Conservation (phyloP, 2,113 vertebrate species). For the Merops nubicus region DNA sequence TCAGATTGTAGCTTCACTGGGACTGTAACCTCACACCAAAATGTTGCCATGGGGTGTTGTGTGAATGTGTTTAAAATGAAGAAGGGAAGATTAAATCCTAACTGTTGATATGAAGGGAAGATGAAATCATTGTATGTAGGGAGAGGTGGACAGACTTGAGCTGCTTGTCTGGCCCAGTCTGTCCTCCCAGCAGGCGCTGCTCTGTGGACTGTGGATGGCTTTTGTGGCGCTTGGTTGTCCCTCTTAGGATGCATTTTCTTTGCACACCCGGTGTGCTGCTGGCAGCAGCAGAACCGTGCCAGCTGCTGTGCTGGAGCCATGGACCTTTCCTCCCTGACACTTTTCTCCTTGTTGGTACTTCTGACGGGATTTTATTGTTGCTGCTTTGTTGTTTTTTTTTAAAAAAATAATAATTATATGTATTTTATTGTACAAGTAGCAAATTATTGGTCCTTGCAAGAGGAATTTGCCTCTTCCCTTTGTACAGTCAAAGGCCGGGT, state of each 20-base stretch:
- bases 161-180: background rate
- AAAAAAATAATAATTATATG: background rate
- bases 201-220: background rate
- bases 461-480: background rate
- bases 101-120: slow-evolving; percentile 35
- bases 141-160: background rate
- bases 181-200: background rate
- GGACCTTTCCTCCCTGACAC: background rate
- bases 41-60: background rate
- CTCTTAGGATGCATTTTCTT: slow-evolving; percentile 48
- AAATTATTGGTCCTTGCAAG: background rate
- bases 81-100: slow-evolving; percentile 34
- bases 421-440: background rate
- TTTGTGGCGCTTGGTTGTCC: background rate
- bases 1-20: background rate
- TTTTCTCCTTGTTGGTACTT: background rate
- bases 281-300: rapidly evolving
- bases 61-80: slow-evolving; percentile 30
- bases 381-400: background rate
- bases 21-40: background rate
- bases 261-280: rapidly evolving
- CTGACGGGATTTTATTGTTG: background rate
- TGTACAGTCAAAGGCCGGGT: background rate
- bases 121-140: background rate
- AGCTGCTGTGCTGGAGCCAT: rapidly evolving